Evolutionary conservation across 2,797 vertebrate species (phyloP).

Genomic region (Pangasius krempfi): DNA sequence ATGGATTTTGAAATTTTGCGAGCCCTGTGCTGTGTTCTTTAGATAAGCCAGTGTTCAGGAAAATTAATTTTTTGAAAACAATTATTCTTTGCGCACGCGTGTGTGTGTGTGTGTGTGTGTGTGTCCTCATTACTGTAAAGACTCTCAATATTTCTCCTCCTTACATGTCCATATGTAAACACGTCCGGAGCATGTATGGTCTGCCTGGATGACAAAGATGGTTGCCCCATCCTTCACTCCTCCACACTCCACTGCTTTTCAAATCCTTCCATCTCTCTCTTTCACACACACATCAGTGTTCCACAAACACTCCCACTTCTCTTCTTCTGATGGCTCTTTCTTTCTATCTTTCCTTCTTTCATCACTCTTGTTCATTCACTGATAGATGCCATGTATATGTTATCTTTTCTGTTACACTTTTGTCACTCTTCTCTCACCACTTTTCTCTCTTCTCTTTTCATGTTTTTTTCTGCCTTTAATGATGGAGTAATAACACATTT

Average conservation of each 20-base stretch:
- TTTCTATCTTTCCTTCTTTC: not conserved
- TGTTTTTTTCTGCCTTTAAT: not conserved
- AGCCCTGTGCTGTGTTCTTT: no score
- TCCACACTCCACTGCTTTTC: slow-evolving; percentile 33
- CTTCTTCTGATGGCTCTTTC: not conserved
- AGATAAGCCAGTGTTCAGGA: no score
- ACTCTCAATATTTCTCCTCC: not conserved
- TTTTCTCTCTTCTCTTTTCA: not conserved
- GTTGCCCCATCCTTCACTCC: slow-evolving; percentile 22
- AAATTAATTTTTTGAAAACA: no score
- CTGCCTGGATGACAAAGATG: slow-evolving; percentile 10
- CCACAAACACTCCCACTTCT: not conserved
- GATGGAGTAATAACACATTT: not conserved
- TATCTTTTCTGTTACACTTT: not conserved
- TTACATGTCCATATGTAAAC: slow-evolving; percentile 14
- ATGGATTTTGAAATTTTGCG: no score
- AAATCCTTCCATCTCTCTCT: slow-evolving; percentile 6
- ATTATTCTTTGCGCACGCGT: not conserved
- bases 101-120: not conserved
- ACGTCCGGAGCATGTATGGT: slow-evolving; percentile 33
- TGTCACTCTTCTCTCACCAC: not conserved
- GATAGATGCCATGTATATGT: not conserved
- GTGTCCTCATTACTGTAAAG: not conserved
- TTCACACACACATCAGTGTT: slow-evolving; percentile 6
- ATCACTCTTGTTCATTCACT: not conserved